Percentiles rank a stretch among this genome's conserved stretches.
phyloP scores from a whole-genome alignment of 2,797 vertebrate species.

The Scolopax rusticola region DNA sequence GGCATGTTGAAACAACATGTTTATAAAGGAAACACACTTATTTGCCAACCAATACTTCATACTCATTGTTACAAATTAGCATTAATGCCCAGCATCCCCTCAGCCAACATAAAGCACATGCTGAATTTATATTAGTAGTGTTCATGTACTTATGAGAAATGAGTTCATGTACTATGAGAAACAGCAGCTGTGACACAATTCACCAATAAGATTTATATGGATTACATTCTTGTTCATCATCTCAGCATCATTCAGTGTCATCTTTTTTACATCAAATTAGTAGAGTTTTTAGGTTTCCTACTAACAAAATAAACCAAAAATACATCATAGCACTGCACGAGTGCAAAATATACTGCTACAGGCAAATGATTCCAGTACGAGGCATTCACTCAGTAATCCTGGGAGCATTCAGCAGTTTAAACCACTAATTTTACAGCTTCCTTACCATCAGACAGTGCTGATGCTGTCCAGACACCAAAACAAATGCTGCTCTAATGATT shows the following conservation, averaged over 20 bases:
- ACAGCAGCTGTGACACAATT: background rate
- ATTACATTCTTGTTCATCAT: background rate
- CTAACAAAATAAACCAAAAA: background rate
- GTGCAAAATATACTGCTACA: background rate
- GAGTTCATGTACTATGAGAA: background rate
- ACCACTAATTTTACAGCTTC: background rate
- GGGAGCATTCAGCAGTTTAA: background rate
- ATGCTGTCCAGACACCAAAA: background rate
- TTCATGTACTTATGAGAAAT: background rate
- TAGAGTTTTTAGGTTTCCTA: background rate
- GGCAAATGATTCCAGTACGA: background rate
- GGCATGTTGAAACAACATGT: background rate
- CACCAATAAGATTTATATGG: background rate
- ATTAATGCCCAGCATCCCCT: background rate
- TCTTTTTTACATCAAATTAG: background rate
- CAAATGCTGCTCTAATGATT: background rate
- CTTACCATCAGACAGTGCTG: background rate
- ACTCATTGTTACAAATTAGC: background rate
- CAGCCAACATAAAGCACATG: background rate
- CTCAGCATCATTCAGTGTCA: background rate
- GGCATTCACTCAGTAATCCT: background rate
- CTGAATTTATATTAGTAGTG: background rate
- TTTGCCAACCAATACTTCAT: background rate
- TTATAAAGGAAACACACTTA: background rate
- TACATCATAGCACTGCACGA: accelerated